These are phyloP conservation scores for Carcharodon carcharias DNA, from an alignment of 2,797 vertebrate genomes.

Conservation along the genomic window DNA sequence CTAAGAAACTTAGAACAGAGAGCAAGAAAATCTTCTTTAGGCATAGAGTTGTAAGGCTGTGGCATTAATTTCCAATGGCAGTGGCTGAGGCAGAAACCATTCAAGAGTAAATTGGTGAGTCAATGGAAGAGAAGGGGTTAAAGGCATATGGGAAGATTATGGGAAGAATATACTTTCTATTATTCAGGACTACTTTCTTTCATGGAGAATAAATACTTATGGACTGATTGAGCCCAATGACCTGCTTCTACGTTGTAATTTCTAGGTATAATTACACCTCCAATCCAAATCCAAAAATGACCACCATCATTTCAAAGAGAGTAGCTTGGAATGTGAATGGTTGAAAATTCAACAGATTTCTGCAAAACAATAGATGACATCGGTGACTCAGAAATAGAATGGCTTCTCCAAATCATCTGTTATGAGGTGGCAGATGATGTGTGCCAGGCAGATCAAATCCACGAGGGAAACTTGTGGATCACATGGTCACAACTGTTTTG, in stretches of 20 bases:
- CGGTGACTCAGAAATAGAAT: background rate
- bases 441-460: too few relatives aligned
- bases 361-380: background rate
- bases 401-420: background rate
- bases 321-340: background rate
- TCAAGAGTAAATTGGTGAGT: background rate
- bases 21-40: background rate
- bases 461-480: too few relatives aligned
- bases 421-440: too few relatives aligned
- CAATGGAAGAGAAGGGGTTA: background rate
- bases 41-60: background rate
- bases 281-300: background rate
- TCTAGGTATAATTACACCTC: background rate
- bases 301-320: background rate
- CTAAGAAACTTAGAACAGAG: background rate
- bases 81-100: background rate
- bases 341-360: background rate
- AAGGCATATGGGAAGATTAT: background rate
- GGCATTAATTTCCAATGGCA: background rate
- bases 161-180: too few relatives aligned
- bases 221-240: background rate
- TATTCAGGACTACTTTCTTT: background rate
- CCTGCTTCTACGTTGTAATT: background rate
- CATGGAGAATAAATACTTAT: background rate
- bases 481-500: too few relatives aligned